A percentile compares a stretch with the other conserved stretches of the same genome.
These are phyloP conservation scores for Aspidiotus destructor DNA, from an alignment of 2,888 invertebrate genomes.

Conservation along the genomic window DNA sequence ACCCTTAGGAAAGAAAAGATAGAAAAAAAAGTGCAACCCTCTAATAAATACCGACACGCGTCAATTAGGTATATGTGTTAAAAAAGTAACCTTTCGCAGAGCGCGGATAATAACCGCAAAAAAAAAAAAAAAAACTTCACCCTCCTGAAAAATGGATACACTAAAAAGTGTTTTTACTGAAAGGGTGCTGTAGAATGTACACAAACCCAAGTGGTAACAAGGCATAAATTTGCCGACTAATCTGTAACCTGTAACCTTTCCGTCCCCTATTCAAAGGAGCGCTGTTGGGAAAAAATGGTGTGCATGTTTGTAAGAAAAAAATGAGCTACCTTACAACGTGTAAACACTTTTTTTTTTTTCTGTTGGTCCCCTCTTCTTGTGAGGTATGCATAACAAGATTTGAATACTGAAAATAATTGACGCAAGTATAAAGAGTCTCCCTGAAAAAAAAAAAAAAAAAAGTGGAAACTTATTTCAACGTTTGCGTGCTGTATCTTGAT, in stretches of 20 bases:
- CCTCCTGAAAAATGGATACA: conserved; percentile 12
- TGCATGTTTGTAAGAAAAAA: no score
- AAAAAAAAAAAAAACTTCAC: conserved; percentile 27
- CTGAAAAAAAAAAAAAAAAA: no score
- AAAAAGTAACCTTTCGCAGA: conserved; percentile 7
- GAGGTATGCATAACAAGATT: no score
- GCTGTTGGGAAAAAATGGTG: no score
- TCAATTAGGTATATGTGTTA: conserved; percentile 22
- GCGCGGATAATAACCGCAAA: conserved; percentile 6
- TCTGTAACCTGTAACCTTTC: conserved; percentile 33
- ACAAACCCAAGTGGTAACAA: conserved; percentile 23
- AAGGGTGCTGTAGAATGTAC: conserved; percentile 28
- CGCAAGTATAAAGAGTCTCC: no score
- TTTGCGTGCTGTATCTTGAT: no score
- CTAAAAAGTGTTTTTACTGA: conserved; percentile 24
- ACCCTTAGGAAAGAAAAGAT: not conserved
- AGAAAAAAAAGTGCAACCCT: conserved; percentile 20
- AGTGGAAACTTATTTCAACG: no score
- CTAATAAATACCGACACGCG: conserved; percentile 29
- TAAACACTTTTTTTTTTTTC: no score
- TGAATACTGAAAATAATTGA: no score
- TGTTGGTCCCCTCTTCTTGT: no score
- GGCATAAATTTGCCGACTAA: conserved; percentile 32
- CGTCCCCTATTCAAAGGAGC: conserved; percentile 13
- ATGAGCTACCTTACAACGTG: no score